phyloP scores from a whole-genome alignment of 2,888 invertebrate species.

The Tenthredo scrophulariae region DNA sequence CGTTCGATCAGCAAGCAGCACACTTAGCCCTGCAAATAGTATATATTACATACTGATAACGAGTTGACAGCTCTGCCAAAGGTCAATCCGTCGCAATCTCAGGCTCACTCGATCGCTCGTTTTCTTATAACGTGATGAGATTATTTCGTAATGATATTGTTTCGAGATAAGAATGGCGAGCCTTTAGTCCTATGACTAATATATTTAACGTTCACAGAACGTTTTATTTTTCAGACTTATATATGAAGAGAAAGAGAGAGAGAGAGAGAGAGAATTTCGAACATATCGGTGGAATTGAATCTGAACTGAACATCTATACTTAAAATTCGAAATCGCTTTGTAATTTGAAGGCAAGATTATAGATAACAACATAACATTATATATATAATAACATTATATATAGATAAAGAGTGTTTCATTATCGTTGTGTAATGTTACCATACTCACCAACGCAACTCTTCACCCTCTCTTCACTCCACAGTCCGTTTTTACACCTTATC shows the following conservation, averaged over 20 bases:
- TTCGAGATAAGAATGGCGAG: background rate
- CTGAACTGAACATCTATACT: background rate
- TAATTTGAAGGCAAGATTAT: background rate
- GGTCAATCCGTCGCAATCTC: slow-evolving; percentile 14
- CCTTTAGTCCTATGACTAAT: background rate
- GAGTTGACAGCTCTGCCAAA: slow-evolving; percentile 1
- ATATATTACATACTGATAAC: background rate
- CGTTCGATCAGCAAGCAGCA: background rate
- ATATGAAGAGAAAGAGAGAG: background rate
- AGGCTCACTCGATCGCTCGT: background rate
- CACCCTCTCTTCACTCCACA: slow-evolving; percentile 82
- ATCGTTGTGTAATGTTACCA: background rate
- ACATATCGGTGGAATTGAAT: background rate
- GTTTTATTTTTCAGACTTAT: too few species aligned
- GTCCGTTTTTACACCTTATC: slow-evolving; percentile 83
- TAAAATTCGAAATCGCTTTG: background rate
- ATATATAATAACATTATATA: too few species aligned
- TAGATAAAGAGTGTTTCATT: background rate
- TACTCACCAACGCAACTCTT: slow-evolving; percentile 85
- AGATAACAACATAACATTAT: background rate
- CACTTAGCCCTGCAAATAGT: background rate
- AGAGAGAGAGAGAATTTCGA: background rate
- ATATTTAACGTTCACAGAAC: background rate
- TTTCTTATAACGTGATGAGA: background rate
- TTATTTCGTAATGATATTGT: background rate